These are phyloP conservation scores for Pyrocephalus nanus DNA, from an alignment of 2,797 vertebrate genomes.

Conservation along the genomic window DNA sequence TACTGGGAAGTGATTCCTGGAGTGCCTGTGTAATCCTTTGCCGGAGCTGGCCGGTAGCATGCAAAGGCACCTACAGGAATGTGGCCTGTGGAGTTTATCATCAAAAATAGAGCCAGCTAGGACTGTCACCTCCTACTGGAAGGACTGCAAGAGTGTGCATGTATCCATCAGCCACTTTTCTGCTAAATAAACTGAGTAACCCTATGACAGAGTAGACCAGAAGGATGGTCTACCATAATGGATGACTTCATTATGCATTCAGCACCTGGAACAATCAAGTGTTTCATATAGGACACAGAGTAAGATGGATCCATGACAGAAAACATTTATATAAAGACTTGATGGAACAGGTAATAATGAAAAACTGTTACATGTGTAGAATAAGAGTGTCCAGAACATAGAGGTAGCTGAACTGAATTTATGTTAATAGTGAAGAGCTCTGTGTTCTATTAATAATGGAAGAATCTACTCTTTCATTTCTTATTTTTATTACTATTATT, in stretches of 20 bases:
- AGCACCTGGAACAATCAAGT: not conserved
- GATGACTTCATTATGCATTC: not conserved
- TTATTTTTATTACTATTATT: constrained; percentile 6
- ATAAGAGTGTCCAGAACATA: not conserved
- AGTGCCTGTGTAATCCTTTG: not conserved
- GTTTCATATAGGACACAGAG: not conserved
- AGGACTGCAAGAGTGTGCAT: not conserved
- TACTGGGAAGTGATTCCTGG: not conserved
- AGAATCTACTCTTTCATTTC: not conserved
- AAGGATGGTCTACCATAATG: not conserved
- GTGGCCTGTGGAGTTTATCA: not conserved
- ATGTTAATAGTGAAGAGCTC: not conserved
- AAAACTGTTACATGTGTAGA: not conserved
- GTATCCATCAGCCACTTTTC: not conserved
- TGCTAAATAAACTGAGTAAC: not conserved
- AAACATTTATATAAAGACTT: not conserved
- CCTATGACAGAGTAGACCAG: not conserved
- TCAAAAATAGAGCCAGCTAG: not conserved
- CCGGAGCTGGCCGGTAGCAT: not conserved
- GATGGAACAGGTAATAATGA: not conserved
- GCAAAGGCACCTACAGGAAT: not conserved
- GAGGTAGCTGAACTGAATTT: not conserved
- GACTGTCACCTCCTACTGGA: not conserved
- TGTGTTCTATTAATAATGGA: not conserved
- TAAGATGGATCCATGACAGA: not conserved